Base-by-base conservation (phyloP, 2,888 invertebrate species). In the Pristionchus mayeri region DNA sequence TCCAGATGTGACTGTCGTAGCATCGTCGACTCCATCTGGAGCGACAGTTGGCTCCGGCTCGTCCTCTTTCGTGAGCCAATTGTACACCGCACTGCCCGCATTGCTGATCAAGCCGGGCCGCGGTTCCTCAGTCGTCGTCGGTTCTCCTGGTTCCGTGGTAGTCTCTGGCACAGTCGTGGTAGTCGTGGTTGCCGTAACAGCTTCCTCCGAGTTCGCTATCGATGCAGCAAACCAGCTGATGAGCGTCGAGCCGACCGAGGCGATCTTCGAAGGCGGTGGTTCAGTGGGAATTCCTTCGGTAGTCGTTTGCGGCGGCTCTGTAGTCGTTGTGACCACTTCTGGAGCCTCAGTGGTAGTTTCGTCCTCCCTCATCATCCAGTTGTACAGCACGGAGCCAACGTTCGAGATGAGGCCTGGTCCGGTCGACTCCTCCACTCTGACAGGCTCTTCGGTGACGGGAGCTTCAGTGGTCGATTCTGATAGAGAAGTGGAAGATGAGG, bases 361-460 rank as follows among this genome's bases (percentile, higher is more conserved):
- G n/a, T 80, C 80, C 27, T 57, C 57, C 7, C 24, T 18, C 13
- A 57, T 57, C 57, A 80, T 52, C 80, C 80, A 80, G 18, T 80
- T 80, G 57, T n/a, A 7, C 16, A 80, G 24, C 0, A 57, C 57
- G 0, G 80, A 80, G 24, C 80, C 80, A 50, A 76, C 34, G 34
- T 48, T 52, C 13, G 30, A 50, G 30, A 50, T 34, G 7, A 76
- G 76, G 18, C 50, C 48, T 4, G 76, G 50, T 2, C 50, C 30
- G 11, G 48, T 50, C 1, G 27, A n/a, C 21, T 48, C 16, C 24
- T 76, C 76, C 50, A 21, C 50, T n/a, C 18, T 27, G 0, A 30
- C 6, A 18, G 50, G 76, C n/a, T n/a, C 18, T 11, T 24, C 24
- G 27, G 76, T 76, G 27, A 44, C 11, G 44, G 44, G 2, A 4